Conservation (phyloP, 2,113 vertebrate species). For the Hypanus sabinus region DNA sequence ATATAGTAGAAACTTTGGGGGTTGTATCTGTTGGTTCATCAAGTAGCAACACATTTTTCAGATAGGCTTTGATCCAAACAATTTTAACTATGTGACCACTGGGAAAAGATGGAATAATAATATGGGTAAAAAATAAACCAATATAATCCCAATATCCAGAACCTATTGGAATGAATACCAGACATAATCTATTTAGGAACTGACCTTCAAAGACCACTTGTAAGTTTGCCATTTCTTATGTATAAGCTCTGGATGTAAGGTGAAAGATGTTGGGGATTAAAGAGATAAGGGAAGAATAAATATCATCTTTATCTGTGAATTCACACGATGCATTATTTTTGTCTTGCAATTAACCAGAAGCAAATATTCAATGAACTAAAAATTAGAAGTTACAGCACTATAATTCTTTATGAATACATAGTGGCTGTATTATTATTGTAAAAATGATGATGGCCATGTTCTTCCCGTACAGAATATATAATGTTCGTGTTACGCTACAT, state of each 20-base stretch:
- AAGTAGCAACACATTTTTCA: background rate
- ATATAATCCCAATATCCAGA: background rate
- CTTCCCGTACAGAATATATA: background rate
- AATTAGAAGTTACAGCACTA: background rate
- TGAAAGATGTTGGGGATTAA: background rate
- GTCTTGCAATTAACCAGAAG: background rate
- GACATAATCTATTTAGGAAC: background rate
- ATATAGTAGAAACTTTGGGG: background rate
- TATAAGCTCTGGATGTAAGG: background rate
- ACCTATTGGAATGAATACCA: background rate
- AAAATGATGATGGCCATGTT: background rate
- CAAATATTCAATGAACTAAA: background rate
- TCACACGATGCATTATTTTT: background rate
- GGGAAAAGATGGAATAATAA: background rate
- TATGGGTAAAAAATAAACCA: background rate
- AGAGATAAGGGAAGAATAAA: background rate
- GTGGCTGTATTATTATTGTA: background rate
- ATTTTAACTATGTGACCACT: background rate
- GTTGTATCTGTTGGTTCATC: background rate
- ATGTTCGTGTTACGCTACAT: background rate
- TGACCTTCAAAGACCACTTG: constrained; percentile 25
- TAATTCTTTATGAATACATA: background rate
- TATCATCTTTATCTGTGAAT: constrained; percentile 15
- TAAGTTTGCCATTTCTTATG: background rate
- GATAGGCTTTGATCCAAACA: background rate